Conservation (phyloP, 2,888 invertebrate species). For the Lasioglossum vierecki region DNA sequence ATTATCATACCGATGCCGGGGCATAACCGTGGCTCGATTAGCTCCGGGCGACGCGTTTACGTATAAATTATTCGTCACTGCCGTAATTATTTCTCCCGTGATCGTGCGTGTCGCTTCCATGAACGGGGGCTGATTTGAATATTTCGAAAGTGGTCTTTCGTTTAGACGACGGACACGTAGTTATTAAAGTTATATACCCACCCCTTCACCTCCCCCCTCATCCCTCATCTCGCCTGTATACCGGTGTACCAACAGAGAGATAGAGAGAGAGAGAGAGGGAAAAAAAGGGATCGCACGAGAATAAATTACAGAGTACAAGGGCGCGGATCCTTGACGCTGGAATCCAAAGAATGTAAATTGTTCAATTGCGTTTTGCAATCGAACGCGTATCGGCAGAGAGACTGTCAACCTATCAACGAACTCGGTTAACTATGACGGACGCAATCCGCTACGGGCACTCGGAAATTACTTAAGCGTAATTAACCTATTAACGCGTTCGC, state of each 20-base stretch:
- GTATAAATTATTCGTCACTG: slow-evolving; percentile 74
- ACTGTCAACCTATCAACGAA: not conserved
- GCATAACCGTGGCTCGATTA: slow-evolving; percentile 60
- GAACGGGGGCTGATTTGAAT: slow-evolving; percentile 72
- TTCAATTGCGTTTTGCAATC: slow-evolving; percentile 68
- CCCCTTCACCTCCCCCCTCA: slow-evolving; percentile 18
- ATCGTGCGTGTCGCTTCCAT: slow-evolving; percentile 72
- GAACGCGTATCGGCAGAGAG: slow-evolving; percentile 10
- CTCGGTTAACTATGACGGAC: not conserved
- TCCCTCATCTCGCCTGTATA: not conserved
- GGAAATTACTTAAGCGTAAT: not conserved
- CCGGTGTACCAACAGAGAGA: not conserved
- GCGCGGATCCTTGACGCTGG: slow-evolving; percentile 58
- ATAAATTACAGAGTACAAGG: slow-evolving; percentile 65
- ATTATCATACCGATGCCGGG: slow-evolving; percentile 61
- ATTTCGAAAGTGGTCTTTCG: slow-evolving; percentile 74
- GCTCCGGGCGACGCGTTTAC: slow-evolving; percentile 64
- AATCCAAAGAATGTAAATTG: slow-evolving; percentile 69
- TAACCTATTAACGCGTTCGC: not conserved
- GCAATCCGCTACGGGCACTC: not conserved
- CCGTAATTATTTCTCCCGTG: slow-evolving; percentile 70
- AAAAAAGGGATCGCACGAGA: slow-evolving; percentile 37
- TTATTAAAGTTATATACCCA: slow-evolving; percentile 69
- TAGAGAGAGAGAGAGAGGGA: not conserved
- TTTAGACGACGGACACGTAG: slow-evolving; percentile 70